A percentile compares a stretch with the other conserved stretches of the same genome.
Evolutionary conservation across 2,797 vertebrate genomes (phyloP).

Genomic region (Acropternis orthonyx): DNA sequence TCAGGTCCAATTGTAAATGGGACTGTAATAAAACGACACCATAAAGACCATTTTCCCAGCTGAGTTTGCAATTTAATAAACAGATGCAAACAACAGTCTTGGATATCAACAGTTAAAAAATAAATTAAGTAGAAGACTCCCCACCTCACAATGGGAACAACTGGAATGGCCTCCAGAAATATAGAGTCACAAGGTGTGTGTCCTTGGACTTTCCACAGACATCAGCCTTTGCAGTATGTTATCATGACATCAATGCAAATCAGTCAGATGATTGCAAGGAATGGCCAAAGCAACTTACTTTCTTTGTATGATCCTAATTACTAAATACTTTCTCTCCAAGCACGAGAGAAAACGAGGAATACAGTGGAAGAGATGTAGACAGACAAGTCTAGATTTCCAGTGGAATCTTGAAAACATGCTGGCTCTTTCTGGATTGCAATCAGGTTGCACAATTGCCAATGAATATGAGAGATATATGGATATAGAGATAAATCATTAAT

Average conservation of each 20-base stretch:
- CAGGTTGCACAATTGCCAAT: background rate
- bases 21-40: slow-evolving; percentile 69
- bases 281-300: background rate
- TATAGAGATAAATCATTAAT: background rate
- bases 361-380: background rate
- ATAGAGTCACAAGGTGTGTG: background rate
- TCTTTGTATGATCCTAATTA: background rate
- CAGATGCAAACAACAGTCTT: slow-evolving; percentile 72
- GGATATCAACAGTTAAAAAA: slow-evolving; percentile 74
- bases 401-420: background rate
- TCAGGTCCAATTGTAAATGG: slow-evolving; percentile 60
- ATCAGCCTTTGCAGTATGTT: background rate
- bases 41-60: slow-evolving; percentile 77
- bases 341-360: background rate
- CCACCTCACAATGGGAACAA: slow-evolving; percentile 44
- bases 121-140: slow-evolving; percentile 61
- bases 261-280: slow-evolving; percentile 2
- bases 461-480: too few relatives aligned
- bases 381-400: background rate
- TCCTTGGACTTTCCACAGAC: slow-evolving; percentile 22
- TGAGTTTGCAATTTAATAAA: slow-evolving; percentile 77
- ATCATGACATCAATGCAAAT: slow-evolving; percentile 7
- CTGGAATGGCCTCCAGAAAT: slow-evolving; percentile 11
- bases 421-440: background rate
- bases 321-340: background rate